Evolutionary conservation across 2,113 vertebrate species (phyloP), one percentile per base, ranked within the genome.

Genomic region (Nematolebias whitei): DNA sequence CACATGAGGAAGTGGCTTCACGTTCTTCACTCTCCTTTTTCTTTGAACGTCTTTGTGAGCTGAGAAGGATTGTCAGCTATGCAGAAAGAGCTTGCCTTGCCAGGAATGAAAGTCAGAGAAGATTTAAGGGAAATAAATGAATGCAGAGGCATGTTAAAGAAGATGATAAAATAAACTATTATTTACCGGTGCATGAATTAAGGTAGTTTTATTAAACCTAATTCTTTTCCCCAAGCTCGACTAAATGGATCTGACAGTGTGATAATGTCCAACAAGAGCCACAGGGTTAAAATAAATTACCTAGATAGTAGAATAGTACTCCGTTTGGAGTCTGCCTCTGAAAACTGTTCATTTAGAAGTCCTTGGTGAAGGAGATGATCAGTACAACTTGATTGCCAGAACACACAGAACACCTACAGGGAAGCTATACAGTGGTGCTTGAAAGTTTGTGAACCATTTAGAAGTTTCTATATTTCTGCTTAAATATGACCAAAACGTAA

Each of bases 1-100:
- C 76, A 85, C 45, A 39, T 18, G 0, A 55, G 41, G 55, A 70
- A 56, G 26, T 47, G 68, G 50, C 60, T 15, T 82, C 80, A 80
- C 22, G 32, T 79, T 86, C 74, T 60, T 14, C 47, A 50, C 68
- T 56, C 40, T 77, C 41, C 24, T 67, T 76, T 75, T 52, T 55
- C 72, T 66, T 40, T 12, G 20, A 72, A 54, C 26, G 16, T 66
- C 26, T 59, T 56, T 45, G 40, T 50, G 62, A 79, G 68, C 63
- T 47, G 58, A 76, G 60, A 26, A 58, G 69, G 62, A 63, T 67
- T 85, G 85, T 51, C 69, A 68, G 70, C 12, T 52, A 44, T 56
- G 7, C 32, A 75, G 32, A 68, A 56, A 71, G 59, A 22, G 9
- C 68, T 64, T 39, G 39, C 45, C 58, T 47, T 51, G 38, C 19